Percentiles rank a stretch among this genome's conserved stretches.
Evolutionary conservation across 2,797 vertebrate species (phyloP).

Genomic region (Pantherophis alleghaniensis): DNA sequence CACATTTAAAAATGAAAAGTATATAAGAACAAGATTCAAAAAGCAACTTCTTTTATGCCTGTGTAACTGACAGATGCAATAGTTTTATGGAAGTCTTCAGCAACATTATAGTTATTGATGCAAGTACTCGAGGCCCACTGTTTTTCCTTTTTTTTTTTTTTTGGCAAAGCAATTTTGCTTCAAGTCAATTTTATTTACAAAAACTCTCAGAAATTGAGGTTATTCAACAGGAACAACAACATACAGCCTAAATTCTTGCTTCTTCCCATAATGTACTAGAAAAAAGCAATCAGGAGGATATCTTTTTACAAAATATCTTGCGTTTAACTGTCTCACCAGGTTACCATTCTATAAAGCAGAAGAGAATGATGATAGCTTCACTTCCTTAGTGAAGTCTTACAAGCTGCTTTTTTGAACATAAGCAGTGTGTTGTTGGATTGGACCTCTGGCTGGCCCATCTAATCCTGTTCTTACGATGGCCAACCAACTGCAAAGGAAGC

Average conservation of each 20-base stretch:
- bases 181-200: neutral
- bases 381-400: neutral
- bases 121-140: neutral
- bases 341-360: no score
- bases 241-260: no score
- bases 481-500: neutral
- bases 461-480: neutral
- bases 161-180: neutral
- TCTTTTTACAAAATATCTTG: neutral
- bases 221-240: neutral
- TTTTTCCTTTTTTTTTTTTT: no score
- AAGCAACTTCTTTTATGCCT: neutral
- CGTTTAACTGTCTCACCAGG: neutral
- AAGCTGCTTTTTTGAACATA: neutral
- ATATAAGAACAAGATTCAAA: neutral
- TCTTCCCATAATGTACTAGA: neutral
- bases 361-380: neutral
- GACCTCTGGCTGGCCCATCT: neutral
- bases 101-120: neutral
- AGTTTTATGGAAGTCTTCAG: no score
- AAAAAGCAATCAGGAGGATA: neutral
- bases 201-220: neutral
- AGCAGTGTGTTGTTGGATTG: neutral
- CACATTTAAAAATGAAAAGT: neutral
- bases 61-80: neutral